Evolutionary conservation across 2,888 invertebrate genomes (phyloP), one percentile per base, ranked within the genome.

Genomic region (Villa cingulata): DNA sequence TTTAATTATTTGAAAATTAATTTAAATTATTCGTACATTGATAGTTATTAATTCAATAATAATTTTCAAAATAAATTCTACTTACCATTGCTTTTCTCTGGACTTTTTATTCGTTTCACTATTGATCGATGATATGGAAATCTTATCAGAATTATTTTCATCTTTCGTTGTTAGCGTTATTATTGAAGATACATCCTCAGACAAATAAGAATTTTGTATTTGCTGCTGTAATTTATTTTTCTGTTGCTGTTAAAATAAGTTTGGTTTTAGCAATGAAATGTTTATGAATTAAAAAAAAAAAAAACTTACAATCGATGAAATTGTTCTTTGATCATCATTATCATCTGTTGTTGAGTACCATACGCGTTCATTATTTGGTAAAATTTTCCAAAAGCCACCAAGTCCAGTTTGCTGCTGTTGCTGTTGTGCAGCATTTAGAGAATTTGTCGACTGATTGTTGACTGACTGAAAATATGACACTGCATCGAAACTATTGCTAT

Each of bases 31-130:
- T 10, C 10, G 6, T 6, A 9, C 7, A 27, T 27, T 27, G 6
- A 9, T n/a, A n/a, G n/a, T n/a, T n/a, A n/a, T n/a, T n/a, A n/a
- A n/a, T n/a, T 27, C 1, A 12, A 18, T 16, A 23, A 23, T 38
- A 45, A 23, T 40, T 20, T 40, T 40, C 2, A 23, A 4, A 9
- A 46, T 17, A 15, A 29, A 18, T 5, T 9, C n/a, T 1, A 41
- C 46, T 50, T 48, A 58, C 70, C 70, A 70, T 49, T 65, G 65
- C 51, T 70, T 70, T 12, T 67, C 57, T 53, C 65, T 68, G 15
- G 55, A 51, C 36, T 59, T 55, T 54, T 66, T 66, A 45, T 63
- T 68, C 1, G 60, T 59, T 40, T 63, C 63, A 29, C 58, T 61
- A 41, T 57, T 60, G 14, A 57, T 56, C 2, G 67, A 66, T 10